Conservation (phyloP, 2,113 vertebrate species). For the Cnemophilus loriae region DNA sequence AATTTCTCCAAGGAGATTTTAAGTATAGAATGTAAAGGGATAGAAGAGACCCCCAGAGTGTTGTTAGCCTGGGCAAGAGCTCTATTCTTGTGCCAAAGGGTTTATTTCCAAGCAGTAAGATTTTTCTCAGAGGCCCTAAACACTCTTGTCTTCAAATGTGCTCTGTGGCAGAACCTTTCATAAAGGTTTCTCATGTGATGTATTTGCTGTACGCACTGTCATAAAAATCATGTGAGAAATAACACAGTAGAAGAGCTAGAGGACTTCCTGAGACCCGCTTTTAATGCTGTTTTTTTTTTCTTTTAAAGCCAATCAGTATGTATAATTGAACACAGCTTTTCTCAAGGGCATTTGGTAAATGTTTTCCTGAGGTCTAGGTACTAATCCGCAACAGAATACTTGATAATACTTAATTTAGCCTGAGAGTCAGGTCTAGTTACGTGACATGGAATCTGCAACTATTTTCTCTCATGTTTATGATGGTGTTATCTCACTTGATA, state of each 20-base stretch:
- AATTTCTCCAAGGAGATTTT: background rate
- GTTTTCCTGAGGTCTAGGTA: background rate
- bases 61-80: background rate
- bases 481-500: background rate
- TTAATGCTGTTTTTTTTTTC: background rate
- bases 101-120: background rate
- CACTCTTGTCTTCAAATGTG: background rate
- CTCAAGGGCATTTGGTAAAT: background rate
- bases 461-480: background rate
- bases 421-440: background rate
- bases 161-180: background rate
- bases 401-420: background rate
- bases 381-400: background rate
- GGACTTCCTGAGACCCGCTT: background rate
- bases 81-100: background rate
- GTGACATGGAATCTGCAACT: background rate
- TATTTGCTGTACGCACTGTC: background rate
- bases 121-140: background rate
- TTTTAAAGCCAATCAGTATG: background rate
- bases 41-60: background rate
- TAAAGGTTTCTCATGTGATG: conserved; percentile 2
- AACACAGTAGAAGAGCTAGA: background rate
- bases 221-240: background rate
- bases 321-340: background rate
- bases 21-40: background rate